Percentiles rank a stretch among this genome's conserved stretches.
phyloP scores from a whole-genome alignment of 2,113 vertebrate species.

The Antigone vipio region DNA sequence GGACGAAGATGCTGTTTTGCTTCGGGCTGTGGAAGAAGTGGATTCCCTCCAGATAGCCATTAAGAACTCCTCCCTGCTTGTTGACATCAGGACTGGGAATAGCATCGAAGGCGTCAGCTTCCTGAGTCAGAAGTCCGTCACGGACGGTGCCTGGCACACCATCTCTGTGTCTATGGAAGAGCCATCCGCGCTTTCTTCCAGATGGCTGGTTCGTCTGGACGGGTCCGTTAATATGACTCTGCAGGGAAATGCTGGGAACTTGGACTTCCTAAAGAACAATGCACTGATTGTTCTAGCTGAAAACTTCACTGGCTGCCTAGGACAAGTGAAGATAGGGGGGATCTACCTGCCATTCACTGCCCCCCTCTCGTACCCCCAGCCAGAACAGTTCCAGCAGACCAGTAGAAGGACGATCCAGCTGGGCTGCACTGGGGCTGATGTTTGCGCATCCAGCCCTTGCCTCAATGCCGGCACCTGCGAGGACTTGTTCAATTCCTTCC shows the following conservation, averaged over 20 bases:
- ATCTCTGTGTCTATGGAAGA: conserved; percentile 77
- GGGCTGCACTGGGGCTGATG: conserved; percentile 79
- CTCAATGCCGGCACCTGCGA: conserved; percentile 79
- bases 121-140: conserved; percentile 61
- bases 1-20: conserved; percentile 78
- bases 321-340: conserved; percentile 83
- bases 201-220: conserved; percentile 83
- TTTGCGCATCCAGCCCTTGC: conserved; percentile 85
- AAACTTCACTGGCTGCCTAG: conserved; percentile 90
- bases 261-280: conserved; percentile 82
- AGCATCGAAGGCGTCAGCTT: conserved; percentile 75
- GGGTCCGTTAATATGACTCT: conserved; percentile 57
- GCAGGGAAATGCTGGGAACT: conserved; percentile 62
- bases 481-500: conserved; percentile 86
- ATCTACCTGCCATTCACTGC: conserved; percentile 81
- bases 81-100: conserved; percentile 76
- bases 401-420: conserved; percentile 9
- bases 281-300: conserved; percentile 75
- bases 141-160: conserved; percentile 88
- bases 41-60: conserved; percentile 82
- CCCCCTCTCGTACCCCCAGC: conserved; percentile 55
- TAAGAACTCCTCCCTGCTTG: conserved; percentile 79
- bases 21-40: conserved; percentile 66
- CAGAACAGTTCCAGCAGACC: conserved; percentile 71
- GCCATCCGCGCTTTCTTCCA: conserved; percentile 45